Evolutionary conservation across 2,888 invertebrate genomes (phyloP).

Genomic region (Bombylius discolor): DNA sequence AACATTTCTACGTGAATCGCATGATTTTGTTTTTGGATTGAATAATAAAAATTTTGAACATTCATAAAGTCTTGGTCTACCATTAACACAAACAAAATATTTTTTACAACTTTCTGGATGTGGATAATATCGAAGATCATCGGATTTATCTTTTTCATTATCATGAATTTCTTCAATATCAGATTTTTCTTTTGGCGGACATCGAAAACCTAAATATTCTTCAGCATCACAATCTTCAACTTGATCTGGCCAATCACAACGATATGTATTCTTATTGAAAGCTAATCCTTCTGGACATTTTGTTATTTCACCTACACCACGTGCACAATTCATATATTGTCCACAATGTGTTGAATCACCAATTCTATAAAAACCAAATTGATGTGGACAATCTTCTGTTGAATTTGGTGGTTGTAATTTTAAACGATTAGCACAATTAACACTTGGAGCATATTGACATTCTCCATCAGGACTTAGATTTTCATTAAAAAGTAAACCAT

Average conservation of each 20-base stretch:
- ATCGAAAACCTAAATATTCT: constrained; percentile 62
- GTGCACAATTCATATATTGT: constrained; percentile 67
- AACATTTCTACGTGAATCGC: constrained; percentile 42
- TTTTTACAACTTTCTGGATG: constrained; percentile 60
- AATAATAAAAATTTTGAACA: constrained; percentile 69
- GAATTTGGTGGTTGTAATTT: constrained; percentile 44
- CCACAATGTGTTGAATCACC: constrained; percentile 58
- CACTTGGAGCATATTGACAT: constrained; percentile 72
- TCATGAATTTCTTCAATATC: neutral
- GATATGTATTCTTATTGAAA: constrained; percentile 55
- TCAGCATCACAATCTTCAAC: constrained; percentile 67
- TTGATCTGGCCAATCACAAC: constrained; percentile 81
- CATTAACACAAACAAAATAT: constrained; percentile 65
- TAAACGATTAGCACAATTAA: constrained; percentile 58
- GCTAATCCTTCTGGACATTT: constrained; percentile 77
- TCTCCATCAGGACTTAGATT: constrained; percentile 49
- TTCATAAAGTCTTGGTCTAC: constrained; percentile 57
- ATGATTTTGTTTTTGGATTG: constrained; percentile 56
- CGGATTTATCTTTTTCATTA: constrained; percentile 18
- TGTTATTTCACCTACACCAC: constrained; percentile 56
- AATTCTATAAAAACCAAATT: constrained; percentile 49
- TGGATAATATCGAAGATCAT: constrained; percentile 31
- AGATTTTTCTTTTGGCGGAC: constrained; percentile 42
- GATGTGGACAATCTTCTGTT: constrained; percentile 58
- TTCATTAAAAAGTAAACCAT: constrained; percentile 66